Conservation (phyloP, 2,888 invertebrate species). For the Mycalesis mineus region DNA sequence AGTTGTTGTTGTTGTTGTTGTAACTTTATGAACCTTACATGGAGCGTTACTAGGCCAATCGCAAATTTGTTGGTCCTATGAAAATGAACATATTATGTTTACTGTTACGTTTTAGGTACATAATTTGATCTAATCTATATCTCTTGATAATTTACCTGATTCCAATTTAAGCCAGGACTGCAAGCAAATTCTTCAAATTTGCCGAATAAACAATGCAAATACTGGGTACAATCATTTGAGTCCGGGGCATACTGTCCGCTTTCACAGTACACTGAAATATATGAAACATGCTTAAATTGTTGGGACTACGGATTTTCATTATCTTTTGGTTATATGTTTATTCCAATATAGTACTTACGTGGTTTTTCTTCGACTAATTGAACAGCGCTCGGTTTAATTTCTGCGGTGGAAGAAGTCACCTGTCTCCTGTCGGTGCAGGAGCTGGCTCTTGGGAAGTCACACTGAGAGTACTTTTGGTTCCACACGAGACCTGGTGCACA, state of each 20-base stretch:
- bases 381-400: constrained; percentile 43
- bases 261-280: constrained; percentile 68
- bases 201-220: constrained; percentile 88
- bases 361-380: constrained; percentile 42
- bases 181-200: constrained; percentile 85
- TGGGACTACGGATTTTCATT: neutral
- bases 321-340: neutral
- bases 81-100: neutral
- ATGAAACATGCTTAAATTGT: neutral
- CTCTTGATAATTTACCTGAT: constrained; percentile 66
- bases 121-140: no score
- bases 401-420: constrained; percentile 43
- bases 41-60: constrained; percentile 85
- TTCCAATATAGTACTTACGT: constrained; percentile 28
- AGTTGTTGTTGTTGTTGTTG: constrained; percentile 36
- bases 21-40: constrained; percentile 63
- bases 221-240: constrained; percentile 84
- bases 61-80: constrained; percentile 80
- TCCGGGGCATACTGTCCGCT: constrained; percentile 81
- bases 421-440: constrained; percentile 75
- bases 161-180: constrained; percentile 85
- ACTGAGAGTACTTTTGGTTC: constrained; percentile 81
- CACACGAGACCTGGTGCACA: constrained; percentile 89
- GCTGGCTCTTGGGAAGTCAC: constrained; percentile 85
- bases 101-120: no score